A percentile compares a stretch with the other conserved stretches of the same genome.
phyloP scores from a whole-genome alignment of 2,797 vertebrate genomes.

The Pipistrellus pipistrellus region DNA sequence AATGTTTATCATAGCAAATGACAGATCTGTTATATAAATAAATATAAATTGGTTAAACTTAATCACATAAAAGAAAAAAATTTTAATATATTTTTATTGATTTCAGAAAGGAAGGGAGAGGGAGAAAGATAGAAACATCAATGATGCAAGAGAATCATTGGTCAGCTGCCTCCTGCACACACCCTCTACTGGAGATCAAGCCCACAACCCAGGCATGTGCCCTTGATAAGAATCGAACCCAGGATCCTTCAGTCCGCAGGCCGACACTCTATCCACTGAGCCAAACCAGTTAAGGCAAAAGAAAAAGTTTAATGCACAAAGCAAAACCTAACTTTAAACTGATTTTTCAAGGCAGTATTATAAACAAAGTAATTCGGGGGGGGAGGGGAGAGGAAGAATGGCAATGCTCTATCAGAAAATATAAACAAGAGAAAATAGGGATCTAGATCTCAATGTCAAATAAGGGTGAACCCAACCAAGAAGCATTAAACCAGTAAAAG shows the following conservation, averaged over 20 bases:
- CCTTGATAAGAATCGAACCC: too few relatives aligned
- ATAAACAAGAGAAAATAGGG: conserved; percentile 32
- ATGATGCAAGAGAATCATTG: too few relatives aligned
- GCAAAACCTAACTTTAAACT: conserved; percentile 34
- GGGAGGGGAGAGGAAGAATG: background rate
- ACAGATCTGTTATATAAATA: conserved; percentile 23
- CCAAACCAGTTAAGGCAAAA: background rate
- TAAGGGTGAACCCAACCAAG: conserved; percentile 49
- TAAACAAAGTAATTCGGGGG: conserved; percentile 43
- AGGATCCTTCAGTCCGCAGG: too few relatives aligned
- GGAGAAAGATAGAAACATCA: too few relatives aligned
- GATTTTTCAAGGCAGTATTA: conserved; percentile 36
- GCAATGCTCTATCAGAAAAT: conserved; percentile 24
- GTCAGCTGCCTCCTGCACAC: too few relatives aligned
- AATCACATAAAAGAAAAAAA: conserved; percentile 15
- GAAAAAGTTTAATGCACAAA: conserved; percentile 41
- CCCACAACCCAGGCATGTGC: too few relatives aligned
- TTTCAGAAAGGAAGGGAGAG: too few relatives aligned
- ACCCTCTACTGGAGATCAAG: too few relatives aligned
- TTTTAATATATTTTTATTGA: too few relatives aligned
- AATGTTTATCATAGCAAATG: conserved; percentile 48
- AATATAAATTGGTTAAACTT: conserved; percentile 46
- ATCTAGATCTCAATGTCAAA: conserved; percentile 46
- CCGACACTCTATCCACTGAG: too few relatives aligned
- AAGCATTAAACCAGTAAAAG: conserved; percentile 23